These are phyloP conservation scores for Trichechus manatus DNA, from an alignment of 2,113 vertebrate species.

Conservation along the genomic window DNA sequence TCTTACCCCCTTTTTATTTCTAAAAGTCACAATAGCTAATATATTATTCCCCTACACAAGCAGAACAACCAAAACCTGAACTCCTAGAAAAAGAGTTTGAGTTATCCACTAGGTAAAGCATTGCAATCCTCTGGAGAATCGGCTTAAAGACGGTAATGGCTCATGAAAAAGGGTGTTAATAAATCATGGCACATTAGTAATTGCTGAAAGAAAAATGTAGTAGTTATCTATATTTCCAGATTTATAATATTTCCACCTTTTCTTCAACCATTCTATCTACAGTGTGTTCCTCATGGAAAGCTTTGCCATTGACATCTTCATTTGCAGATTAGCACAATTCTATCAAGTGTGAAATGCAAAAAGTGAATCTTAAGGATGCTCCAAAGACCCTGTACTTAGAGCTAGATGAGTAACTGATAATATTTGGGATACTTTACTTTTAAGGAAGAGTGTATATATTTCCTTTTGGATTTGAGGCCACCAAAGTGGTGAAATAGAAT, in stretches of 20 bases:
- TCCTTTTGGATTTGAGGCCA: not conserved
- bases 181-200: not conserved
- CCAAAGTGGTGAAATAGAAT: not conserved
- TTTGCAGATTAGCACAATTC: not conserved
- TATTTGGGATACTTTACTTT: not conserved
- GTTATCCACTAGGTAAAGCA: not conserved
- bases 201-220: not conserved
- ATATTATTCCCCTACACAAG: not conserved
- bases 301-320: no score
- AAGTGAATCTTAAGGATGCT: not conserved
- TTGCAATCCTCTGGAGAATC: not conserved
- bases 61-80: not conserved
- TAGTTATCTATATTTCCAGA: not conserved
- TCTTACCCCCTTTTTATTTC: not conserved
- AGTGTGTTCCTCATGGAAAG: no score
- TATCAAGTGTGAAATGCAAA: not conserved
- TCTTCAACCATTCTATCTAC: not conserved
- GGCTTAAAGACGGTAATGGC: not conserved
- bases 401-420: not conserved
- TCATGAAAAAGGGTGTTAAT: not conserved
- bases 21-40: not conserved
- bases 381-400: not conserved
- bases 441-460: not conserved
- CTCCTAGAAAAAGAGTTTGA: not conserved
- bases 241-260: not conserved